phyloP scores from a whole-genome alignment of 2,113 vertebrate genomes.

The Takifugu bimaculatus region DNA sequence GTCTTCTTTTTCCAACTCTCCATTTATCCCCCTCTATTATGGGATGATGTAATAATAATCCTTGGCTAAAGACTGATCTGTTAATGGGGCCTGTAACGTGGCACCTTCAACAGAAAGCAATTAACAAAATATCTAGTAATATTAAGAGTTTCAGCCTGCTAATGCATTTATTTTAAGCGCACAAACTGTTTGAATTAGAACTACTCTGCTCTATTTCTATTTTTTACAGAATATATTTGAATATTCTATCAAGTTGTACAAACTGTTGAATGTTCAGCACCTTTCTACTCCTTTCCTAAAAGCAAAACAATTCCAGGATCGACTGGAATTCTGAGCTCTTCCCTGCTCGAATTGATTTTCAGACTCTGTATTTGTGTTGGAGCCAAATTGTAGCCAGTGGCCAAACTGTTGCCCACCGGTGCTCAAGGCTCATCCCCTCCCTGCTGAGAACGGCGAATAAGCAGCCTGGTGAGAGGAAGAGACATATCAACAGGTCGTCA shows the following conservation, averaged over 20 bases:
- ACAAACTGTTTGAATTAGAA: no score
- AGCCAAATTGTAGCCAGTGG: constrained; percentile 66
- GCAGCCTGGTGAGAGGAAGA: constrained; percentile 54
- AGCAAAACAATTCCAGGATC: background rate
- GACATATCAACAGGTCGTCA: constrained; percentile 56
- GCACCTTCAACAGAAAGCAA: no score
- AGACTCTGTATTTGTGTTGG: constrained; percentile 38
- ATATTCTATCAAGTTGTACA: no score
- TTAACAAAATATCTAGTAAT: no score
- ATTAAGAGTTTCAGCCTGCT: no score
- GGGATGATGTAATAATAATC: constrained; percentile 11
- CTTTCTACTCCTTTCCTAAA: no score
- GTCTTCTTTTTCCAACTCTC: no score
- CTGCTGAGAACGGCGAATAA: constrained; percentile 52
- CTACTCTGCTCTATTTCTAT: no score
- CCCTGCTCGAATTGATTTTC: constrained; percentile 1
- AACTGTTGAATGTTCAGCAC: no score
- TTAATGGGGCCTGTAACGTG: background rate
- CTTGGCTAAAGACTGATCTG: background rate
- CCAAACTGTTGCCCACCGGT: constrained; percentile 66
- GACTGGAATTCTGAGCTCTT: background rate
- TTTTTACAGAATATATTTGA: no score
- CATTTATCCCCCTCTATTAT: background rate
- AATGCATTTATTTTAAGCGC: no score
- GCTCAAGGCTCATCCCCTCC: constrained; percentile 36